A percentile compares a stretch with the other conserved stretches of the same genome.
phyloP scores from a whole-genome alignment of 2,797 vertebrate species.

The Gastrophryne carolinensis region DNA sequence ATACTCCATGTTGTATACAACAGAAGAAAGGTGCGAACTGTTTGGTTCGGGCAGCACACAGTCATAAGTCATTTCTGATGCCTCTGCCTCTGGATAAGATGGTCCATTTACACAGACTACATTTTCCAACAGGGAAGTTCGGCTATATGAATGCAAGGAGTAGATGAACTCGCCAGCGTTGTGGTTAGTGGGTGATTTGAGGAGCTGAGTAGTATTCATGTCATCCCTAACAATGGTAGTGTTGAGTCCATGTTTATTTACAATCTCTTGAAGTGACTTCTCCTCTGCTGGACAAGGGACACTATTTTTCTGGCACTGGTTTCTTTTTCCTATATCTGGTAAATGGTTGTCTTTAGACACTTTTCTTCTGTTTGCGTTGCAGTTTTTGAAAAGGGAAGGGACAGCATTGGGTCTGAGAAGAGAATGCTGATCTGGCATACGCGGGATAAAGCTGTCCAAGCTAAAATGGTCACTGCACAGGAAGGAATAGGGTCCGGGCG shows the following conservation, averaged over 20 bases:
- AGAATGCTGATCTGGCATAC: constrained; percentile 73
- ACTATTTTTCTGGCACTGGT: neutral
- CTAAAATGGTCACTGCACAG: constrained; percentile 80
- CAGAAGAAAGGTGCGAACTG: neutral
- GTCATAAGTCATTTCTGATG: neutral
- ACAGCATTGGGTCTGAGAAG: constrained; percentile 74
- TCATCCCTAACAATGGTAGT: constrained; percentile 52
- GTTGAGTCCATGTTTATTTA: constrained; percentile 30
- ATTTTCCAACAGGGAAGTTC: constrained; percentile 29
- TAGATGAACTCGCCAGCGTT: constrained; percentile 73
- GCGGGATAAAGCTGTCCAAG: constrained; percentile 76
- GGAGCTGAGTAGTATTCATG: neutral
- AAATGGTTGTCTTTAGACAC: constrained; percentile 60
- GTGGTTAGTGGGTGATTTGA: neutral
- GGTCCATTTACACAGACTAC: neutral
- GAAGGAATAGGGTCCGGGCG: constrained; percentile 78
- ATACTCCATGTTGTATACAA: neutral
- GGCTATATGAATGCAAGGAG: constrained; percentile 77
- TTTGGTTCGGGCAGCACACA: neutral
- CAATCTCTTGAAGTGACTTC: constrained; percentile 26
- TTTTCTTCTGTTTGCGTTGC: constrained; percentile 64
- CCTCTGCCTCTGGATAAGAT: neutral
- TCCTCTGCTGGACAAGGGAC: neutral
- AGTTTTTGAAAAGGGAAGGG: constrained; percentile 73
- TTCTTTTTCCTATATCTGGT: constrained; percentile 52